A percentile compares a stretch with the other conserved stretches of the same genome.
These are phyloP conservation scores for Pasiphila rectangulata DNA, from an alignment of 2,888 invertebrate species.

Conservation along the genomic window DNA sequence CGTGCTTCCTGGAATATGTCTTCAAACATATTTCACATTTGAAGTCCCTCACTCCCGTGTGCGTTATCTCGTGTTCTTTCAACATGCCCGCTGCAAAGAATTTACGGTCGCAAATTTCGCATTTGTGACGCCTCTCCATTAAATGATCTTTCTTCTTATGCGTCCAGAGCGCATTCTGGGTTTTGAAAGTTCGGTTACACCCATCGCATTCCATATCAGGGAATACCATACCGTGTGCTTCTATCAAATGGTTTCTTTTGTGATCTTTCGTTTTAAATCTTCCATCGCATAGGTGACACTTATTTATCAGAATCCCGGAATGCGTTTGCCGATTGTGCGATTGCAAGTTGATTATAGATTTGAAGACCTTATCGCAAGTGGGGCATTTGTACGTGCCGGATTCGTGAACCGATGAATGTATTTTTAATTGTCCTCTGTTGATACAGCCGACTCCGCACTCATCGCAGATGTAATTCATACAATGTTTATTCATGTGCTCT, in stretches of 20 bases:
- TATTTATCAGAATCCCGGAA: constrained; percentile 27
- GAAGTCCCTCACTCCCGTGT: constrained; percentile 49
- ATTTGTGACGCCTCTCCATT: constrained; percentile 60
- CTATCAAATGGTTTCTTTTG: constrained; percentile 52
- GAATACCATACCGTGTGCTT: constrained; percentile 48
- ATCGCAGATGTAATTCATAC: constrained; percentile 47
- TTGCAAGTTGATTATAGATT: constrained; percentile 4
- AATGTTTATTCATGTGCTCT: constrained; percentile 55
- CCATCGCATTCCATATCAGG: constrained; percentile 49
- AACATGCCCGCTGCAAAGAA: constrained; percentile 49
- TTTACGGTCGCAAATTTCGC: constrained; percentile 64
- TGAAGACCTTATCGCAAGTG: constrained; percentile 18
- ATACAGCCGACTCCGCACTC: constrained; percentile 39
- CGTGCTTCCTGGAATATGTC: constrained; percentile 38
- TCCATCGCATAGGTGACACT: constrained; percentile 53
- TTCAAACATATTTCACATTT: constrained; percentile 57
- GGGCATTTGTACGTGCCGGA: constrained; percentile 37
- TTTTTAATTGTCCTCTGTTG: constrained; percentile 34
- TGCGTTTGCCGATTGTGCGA: constrained; percentile 16
- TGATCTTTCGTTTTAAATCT: constrained; percentile 40
- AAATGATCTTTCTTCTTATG: constrained; percentile 65
- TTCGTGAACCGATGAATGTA: constrained; percentile 48
- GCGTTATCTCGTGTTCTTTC: constrained; percentile 52
- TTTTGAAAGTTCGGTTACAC: constrained; percentile 52
- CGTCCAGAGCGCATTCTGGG: constrained; percentile 42